These are phyloP conservation scores for Dasyornis broadbenti DNA, from an alignment of 2,113 vertebrate species.

Conservation along the genomic window DNA sequence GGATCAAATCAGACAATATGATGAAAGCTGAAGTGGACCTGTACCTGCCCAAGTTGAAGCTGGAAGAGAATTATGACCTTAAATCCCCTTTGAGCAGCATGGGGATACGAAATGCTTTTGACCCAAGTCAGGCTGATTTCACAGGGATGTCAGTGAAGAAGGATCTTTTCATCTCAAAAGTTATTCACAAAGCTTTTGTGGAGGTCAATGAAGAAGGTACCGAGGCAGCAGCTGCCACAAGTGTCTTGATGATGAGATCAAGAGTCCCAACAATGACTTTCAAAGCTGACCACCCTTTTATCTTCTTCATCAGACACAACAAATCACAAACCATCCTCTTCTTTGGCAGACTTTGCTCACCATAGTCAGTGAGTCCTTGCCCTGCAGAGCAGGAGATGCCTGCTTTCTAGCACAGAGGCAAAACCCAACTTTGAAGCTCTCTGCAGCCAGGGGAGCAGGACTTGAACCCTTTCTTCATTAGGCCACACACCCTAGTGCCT, in stretches of 20 bases:
- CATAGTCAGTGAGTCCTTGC: constrained; percentile 15
- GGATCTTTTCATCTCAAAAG: constrained; percentile 78
- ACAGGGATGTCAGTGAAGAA: constrained; percentile 78
- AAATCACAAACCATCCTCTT: constrained; percentile 70
- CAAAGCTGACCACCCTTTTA: constrained; percentile 72
- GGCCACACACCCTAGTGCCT: no score
- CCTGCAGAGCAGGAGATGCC: neutral
- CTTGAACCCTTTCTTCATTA: neutral
- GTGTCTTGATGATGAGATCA: constrained; percentile 61
- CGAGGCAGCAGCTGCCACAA: constrained; percentile 79
- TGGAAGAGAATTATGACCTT: constrained; percentile 80
- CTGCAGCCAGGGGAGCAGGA: fast-evolving
- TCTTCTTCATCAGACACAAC: constrained; percentile 75
- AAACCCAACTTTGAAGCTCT: neutral
- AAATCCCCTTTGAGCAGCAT: constrained; percentile 68
- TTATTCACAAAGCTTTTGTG: constrained; percentile 86
- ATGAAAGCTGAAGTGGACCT: constrained; percentile 64
- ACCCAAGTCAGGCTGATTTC: constrained; percentile 66
- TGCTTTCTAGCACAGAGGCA: neutral
- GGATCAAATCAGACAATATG: constrained; percentile 76
- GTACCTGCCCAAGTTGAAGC: constrained; percentile 77
- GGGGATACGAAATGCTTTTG: constrained; percentile 83
- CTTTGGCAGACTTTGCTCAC: constrained; percentile 64
- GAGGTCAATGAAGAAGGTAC: constrained; percentile 90
- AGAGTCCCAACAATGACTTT: neutral